phyloP scores from a whole-genome alignment of 2,113 vertebrate genomes.

The Meles meles region DNA sequence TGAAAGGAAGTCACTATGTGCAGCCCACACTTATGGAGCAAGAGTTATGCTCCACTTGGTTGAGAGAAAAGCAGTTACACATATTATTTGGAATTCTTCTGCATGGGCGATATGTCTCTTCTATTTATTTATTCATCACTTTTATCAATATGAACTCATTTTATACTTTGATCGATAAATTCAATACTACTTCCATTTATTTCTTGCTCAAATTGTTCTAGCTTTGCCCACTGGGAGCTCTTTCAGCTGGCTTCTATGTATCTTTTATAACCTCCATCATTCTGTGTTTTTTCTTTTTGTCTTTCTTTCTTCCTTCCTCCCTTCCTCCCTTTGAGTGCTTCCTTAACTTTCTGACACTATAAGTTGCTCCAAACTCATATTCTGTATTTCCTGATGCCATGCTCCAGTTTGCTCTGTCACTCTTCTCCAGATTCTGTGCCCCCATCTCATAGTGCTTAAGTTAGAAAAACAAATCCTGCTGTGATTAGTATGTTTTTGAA shows the following conservation, averaged over 20 bases:
- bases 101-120: background rate
- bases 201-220: background rate
- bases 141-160: background rate
- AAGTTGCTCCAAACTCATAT: background rate
- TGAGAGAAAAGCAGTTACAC: background rate
- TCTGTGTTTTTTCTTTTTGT: background rate
- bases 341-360: background rate
- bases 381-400: background rate
- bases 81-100: background rate
- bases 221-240: background rate
- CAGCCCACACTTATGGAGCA: background rate
- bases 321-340: background rate
- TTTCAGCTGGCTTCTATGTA: background rate
- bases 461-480: background rate
- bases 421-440: background rate
- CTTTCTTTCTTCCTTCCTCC: background rate
- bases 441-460: background rate
- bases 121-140: background rate
- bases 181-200: background rate
- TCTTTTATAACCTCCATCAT: background rate
- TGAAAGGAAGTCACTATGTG: background rate
- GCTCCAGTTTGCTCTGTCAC: background rate
- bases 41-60: background rate
- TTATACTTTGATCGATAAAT: background rate
- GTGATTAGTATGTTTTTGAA: conserved; percentile 28